These are phyloP conservation scores for Willowsia nigromaculata DNA, from an alignment of 2,888 invertebrate genomes.

Conservation along the genomic window DNA sequence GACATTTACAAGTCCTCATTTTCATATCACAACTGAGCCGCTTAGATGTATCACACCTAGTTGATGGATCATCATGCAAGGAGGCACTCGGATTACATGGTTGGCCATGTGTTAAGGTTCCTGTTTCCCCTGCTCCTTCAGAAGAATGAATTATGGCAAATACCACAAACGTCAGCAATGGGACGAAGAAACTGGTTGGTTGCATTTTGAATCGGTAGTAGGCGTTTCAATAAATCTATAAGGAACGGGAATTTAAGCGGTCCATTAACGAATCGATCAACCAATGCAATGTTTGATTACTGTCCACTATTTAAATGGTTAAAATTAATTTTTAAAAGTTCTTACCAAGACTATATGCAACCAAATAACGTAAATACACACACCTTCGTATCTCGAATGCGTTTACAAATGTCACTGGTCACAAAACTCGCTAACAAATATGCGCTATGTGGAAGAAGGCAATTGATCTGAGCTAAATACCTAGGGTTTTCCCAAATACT, in stretches of 20 bases:
- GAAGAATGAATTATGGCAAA: conserved; percentile 18
- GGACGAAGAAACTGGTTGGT: not conserved
- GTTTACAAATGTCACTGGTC: no score
- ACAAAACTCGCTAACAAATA: no score
- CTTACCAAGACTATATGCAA: no score
- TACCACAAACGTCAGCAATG: not conserved
- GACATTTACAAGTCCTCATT: conserved; percentile 62
- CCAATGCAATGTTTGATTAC: no score
- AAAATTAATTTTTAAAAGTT: no score
- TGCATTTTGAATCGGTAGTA: conserved; percentile 1
- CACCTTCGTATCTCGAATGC: no score
- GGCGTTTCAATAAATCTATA: not conserved
- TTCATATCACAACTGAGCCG: conserved; percentile 70
- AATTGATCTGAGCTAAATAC: no score
- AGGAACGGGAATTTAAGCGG: not conserved
- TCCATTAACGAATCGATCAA: no score
- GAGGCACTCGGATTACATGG: conserved; percentile 61
- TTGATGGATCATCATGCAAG: conserved; percentile 52
- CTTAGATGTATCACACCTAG: conserved; percentile 66
- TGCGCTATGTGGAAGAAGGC: no score
- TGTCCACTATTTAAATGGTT: no score
- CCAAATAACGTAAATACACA: no score
- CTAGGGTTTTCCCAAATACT: no score
- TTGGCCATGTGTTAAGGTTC: conserved; percentile 59
- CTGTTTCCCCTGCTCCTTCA: conserved; percentile 35